Conservation (phyloP, 2,888 invertebrate species). For the Trichogramma evanescens region DNA sequence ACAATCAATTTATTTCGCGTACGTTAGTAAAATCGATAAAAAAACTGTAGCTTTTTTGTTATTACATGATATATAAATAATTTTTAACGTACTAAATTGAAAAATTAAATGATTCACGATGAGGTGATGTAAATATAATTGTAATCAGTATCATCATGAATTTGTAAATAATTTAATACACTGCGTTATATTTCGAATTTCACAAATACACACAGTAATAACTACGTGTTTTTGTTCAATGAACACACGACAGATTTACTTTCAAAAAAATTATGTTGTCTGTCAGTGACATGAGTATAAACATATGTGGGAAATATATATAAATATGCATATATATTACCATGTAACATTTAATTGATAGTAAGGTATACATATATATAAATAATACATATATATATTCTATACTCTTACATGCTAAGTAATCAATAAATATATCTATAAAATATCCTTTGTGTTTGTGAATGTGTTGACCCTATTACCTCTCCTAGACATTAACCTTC, state of each 20-base stretch:
- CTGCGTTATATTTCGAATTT: conserved; percentile 24
- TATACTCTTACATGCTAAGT: conserved; percentile 47
- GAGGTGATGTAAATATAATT: conserved; percentile 22
- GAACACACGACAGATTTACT: conserved; percentile 35
- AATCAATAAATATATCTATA: conserved; percentile 48
- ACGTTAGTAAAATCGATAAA: no score
- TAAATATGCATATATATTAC: conserved; percentile 28
- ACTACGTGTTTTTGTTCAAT: conserved; percentile 17
- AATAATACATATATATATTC: conserved; percentile 44
- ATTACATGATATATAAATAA: no score
- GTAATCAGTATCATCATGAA: conserved; percentile 16
- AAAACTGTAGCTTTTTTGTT: no score
- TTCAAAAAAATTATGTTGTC: conserved; percentile 29
- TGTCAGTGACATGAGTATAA: conserved; percentile 28
- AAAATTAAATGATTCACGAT: conserved; percentile 8
- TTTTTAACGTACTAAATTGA: not conserved
- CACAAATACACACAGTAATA: conserved; percentile 22
- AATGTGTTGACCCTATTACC: conserved; percentile 35
- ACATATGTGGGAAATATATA: conserved; percentile 24
- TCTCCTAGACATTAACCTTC: conserved; percentile 21
- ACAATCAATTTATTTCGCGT: no score
- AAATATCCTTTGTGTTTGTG: conserved; percentile 45
- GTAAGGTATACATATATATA: conserved; percentile 32
- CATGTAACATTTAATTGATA: conserved; percentile 22
- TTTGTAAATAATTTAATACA: conserved; percentile 19